Base-by-base conservation (phyloP, 2,113 vertebrate genomes). In the Rhynchomys soricoides region DNA sequence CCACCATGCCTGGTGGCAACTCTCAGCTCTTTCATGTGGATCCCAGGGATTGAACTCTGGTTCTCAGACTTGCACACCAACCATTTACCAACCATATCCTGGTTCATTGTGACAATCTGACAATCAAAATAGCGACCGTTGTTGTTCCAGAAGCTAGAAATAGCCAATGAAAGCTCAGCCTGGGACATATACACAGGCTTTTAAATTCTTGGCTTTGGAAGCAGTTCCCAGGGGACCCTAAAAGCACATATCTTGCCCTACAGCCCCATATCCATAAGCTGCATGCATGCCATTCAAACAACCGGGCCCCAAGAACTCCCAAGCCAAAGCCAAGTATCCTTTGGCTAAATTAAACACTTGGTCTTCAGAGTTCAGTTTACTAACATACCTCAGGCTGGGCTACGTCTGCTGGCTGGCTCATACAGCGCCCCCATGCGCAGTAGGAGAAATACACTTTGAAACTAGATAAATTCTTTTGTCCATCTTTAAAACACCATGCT, bases 61-160 rank as follows among this genome's bases (percentile, higher is more conserved):
- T 68, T 31, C 64, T 86, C 31, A n/a, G 21, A n/a, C 31, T 22
- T n/a, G 29, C 45, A 50, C 17, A 86, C 17, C 8, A 48, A 66
- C 59, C 17, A 15, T 48, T n/a, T 70, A 68, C 43, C 17, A 50
- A n/a, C 43, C 21, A 45, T 13, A 29, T 24, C 37, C 24, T 3
- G 13, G 19, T 29, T 68, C 45, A 50, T 45, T 68, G 8, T 52
- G 77, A 75, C 11, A 59, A 43, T 64, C 34, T 50, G 55, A 68
- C 34, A 89, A 45, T 16, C 24, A 24, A 89, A 43, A 43, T 13
- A 57, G 75, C 62, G 85, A 81, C 7, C 12, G 3, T 5, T 81
- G 22, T 48, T 85, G 13, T 75, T 81, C 57, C 45, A 82, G 82
- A 78, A 96, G 79, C 66, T 48, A 82, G n/a, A 95, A 68, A 31